Base-by-base conservation (phyloP, 2,888 invertebrate genomes). In the Diplolepis rosae region DNA sequence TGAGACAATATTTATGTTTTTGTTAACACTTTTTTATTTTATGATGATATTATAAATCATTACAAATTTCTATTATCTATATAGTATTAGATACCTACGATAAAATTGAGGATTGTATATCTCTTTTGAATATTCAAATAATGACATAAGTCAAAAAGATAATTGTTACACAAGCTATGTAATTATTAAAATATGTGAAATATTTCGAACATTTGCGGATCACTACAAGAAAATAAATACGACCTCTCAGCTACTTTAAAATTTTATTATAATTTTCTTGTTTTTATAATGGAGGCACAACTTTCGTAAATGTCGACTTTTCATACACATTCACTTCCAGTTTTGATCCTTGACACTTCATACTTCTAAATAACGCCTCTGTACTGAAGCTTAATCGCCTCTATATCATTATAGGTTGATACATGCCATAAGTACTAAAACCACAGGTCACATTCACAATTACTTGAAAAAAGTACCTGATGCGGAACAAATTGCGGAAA, bases 331-430 rank as follows among this genome's bases (percentile, higher is more conserved):
- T 61, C 61, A 61, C 61, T 61, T 39, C 27, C 61, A 42, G 61
- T 39, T 61, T 42, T n/a, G 39, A 35, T 61, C 61, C 61, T 61
- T 61, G 61, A 61, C 61, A 61, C 61, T 61, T 61, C 61, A 27
- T 61, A 24, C 61, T n/a, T 27, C 39, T 11, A 11, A 6, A 39
- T 39, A 61, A 61, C 39, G 61, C 61, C 61, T 61, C 39, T 39
- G 39, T 27, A 39, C 35, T 35, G 15, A 39, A 61, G 39, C 39
- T 39, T 61, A 61, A 39, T 39, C 39, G 24, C 35, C 39, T 22
- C 61, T 61, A 35, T 42, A 61, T 61, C 24, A 61, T 61, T 61
- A 32, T 32, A 61, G 61, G 6, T 35, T 27, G 39, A 61, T 22
- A 61, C 61, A 22, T 39, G 39, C 35, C 24, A 27, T 61, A 61